phyloP scores from a whole-genome alignment of 2,888 invertebrate species.

The Temnothorax ravouxi region DNA sequence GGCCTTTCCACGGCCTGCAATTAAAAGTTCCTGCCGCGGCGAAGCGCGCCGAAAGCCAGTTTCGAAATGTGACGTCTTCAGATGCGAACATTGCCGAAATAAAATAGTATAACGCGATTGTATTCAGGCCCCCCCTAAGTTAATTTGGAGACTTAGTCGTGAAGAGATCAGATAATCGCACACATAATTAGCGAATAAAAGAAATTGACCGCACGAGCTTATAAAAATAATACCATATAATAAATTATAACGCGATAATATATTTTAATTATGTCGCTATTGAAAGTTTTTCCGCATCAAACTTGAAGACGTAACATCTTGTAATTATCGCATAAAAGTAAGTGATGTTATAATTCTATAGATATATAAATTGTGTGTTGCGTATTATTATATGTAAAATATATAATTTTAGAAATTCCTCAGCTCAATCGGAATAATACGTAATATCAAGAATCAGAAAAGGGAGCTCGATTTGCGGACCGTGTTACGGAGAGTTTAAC shows the following conservation, averaged over 20 bases:
- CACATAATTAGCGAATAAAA: neutral
- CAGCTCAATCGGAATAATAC: slow-evolving; percentile 17
- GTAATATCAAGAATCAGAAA: neutral
- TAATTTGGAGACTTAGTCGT: neutral
- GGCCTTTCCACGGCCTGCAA: slow-evolving; percentile 78
- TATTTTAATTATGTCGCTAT: neutral
- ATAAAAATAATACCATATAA: neutral
- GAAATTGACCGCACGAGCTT: neutral
- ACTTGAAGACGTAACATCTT: neutral
- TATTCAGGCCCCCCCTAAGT: neutral
- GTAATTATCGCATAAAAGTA: neutral
- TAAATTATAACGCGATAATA: neutral
- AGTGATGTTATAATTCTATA: neutral
- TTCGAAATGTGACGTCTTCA: slow-evolving; percentile 1
- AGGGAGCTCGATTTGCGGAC: slow-evolving; percentile 15
- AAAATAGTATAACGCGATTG: neutral
- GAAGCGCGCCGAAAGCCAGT: slow-evolving; percentile 51
- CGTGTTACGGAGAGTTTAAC: slow-evolving; percentile 58
- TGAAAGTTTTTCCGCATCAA: neutral
- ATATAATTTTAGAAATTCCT: slow-evolving; percentile 1
- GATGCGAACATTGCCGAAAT: neutral
- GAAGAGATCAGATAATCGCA: neutral
- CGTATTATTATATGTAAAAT: neutral
- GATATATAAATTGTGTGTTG: neutral
- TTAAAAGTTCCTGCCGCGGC: slow-evolving; percentile 74